These are phyloP conservation scores for Natator depressus DNA, from an alignment of 2,113 vertebrate species.

Conservation along the genomic window DNA sequence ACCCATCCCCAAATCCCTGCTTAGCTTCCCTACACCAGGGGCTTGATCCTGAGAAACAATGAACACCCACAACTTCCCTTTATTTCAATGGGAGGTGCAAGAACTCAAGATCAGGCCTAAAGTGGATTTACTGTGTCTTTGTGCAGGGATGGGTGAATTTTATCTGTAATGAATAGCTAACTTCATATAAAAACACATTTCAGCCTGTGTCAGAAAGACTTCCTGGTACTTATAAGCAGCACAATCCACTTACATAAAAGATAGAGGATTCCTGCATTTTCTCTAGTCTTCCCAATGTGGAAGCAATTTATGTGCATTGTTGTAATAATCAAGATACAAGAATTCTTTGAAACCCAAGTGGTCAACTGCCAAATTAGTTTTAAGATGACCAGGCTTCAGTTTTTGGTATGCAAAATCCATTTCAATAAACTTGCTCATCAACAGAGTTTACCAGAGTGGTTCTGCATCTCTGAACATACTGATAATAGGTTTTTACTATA, in stretches of 20 bases:
- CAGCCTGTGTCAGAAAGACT: background rate
- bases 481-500: rapidly evolving
- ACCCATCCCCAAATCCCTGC: background rate
- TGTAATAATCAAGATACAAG: rapidly evolving
- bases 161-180: background rate
- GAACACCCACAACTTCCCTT: background rate
- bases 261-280: background rate
- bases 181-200: background rate
- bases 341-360: rapidly evolving
- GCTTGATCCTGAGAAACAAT: rapidly evolving
- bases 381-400: background rate
- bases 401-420: background rate
- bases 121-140: background rate
- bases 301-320: rapidly evolving
- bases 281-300: background rate
- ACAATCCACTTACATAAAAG: background rate
- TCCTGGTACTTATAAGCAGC: background rate
- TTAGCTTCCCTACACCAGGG: background rate
- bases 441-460: background rate
- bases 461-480: background rate
- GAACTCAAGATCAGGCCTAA: rapidly evolving
- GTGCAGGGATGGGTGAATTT: background rate
- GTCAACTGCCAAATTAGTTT: rapidly evolving
- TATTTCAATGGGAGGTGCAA: rapidly evolving
- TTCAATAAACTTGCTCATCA: background rate